These are phyloP conservation scores for Agrochola lota DNA, from an alignment of 2,888 invertebrate species.

Conservation along the genomic window DNA sequence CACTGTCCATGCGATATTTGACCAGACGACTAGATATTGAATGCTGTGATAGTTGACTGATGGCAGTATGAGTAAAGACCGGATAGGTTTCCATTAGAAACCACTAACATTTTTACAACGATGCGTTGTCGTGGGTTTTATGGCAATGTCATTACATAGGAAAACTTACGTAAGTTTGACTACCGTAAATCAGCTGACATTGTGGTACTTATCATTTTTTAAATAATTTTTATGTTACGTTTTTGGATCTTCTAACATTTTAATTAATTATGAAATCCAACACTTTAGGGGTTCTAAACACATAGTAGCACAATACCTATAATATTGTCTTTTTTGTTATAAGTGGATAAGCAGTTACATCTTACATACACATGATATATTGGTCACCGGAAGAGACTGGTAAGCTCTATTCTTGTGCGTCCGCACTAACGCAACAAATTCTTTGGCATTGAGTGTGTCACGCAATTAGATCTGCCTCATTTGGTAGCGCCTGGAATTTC, in stretches of 20 bases:
- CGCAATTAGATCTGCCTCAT: conserved; percentile 41
- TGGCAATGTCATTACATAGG: no score
- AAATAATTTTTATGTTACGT: neutral
- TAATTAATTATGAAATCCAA: no score
- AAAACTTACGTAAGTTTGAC: neutral
- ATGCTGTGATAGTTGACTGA: neutral
- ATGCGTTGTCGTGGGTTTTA: neutral
- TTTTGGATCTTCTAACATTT: neutral
- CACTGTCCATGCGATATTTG: neutral
- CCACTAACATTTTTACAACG: neutral
- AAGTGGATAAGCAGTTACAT: neutral
- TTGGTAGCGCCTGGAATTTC: conserved; percentile 8
- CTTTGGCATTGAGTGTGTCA: conserved; percentile 47
- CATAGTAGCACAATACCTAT: no score
- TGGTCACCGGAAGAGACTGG: conserved; percentile 42
- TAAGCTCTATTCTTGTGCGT: conserved; percentile 27
- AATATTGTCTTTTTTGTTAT: no score
- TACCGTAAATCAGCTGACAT: neutral
- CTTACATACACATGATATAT: neutral
- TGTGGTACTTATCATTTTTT: neutral
- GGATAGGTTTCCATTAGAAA: neutral
- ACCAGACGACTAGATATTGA: neutral
- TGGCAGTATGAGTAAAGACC: neutral
- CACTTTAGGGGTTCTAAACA: neutral
- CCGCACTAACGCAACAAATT: conserved; percentile 20